Evolutionary conservation across 2,888 invertebrate species (phyloP), one percentile per base, ranked within the genome.

Genomic region (Bugula neritina): DNA sequence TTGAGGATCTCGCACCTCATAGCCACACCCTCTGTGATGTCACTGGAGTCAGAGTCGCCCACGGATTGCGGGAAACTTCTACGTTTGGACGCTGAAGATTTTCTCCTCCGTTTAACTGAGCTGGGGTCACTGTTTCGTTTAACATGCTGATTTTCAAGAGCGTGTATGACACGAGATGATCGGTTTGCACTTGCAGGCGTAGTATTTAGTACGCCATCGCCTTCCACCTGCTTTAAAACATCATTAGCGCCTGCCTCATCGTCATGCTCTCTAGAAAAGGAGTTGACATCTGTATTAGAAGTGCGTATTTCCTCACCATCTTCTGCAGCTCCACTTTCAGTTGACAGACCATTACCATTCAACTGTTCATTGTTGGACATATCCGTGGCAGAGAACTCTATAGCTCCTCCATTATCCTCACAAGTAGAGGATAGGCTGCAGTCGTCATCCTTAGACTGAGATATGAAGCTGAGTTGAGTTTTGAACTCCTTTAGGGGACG

Each of bases 91-190:
- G 5, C 13, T 31, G 29, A 63, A 34, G 5, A 31, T 10, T 31
- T 63, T 31, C 63, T 63, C 63, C n/a, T 63, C 31, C 63, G 27
- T 63, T 63, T 63, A 31, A 63, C 63, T 13, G 63, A 63, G 34
- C 63, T 25, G 3, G 63, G 63, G n/a, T 63, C 63, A 31, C 63
- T 63, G 31, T 63, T 63, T 27, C 63, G 21, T 31, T 63, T 63
- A 5, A 63, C 63, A n/a, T 63, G 63, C 31, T 63, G 63, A 5
- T 63, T 63, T n/a, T 63, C 63, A 31, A 63, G 34, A 2, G 27
- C 63, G 63, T 63, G 63, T 13, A 63, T 63, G 13, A 27, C 17
- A 31, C 63, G 2, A 25, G 63, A 5, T 3, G 63, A 63, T 31
- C 3, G 63, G 3, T 63, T 63, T 5, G 27, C 31, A 31, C 10